These are phyloP conservation scores for Chionomys nivalis DNA, from an alignment of 2,113 vertebrate genomes.

Conservation along the genomic window DNA sequence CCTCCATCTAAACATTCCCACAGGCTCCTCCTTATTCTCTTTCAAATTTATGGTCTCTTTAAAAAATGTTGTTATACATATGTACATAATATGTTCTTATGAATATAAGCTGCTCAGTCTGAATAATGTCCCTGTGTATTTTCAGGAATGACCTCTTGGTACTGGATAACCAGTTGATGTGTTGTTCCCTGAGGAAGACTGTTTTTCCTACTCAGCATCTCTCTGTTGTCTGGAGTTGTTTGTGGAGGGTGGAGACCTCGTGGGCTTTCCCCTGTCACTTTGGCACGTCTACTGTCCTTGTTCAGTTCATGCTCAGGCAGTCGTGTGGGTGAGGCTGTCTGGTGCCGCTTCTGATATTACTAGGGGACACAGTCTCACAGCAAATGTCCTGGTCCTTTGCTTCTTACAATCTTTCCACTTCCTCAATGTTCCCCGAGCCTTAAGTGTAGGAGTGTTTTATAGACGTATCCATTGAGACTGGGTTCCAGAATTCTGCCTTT, in stretches of 20 bases:
- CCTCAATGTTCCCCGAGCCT: background rate
- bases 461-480: background rate
- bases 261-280: background rate
- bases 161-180: no score
- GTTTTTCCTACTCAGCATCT: background rate
- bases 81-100: background rate
- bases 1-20: background rate
- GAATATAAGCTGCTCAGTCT: background rate
- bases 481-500: background rate
- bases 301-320: background rate
- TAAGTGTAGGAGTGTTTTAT: background rate
- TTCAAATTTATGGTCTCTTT: background rate
- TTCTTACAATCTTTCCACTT: background rate
- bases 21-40: background rate
- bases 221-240: background rate
- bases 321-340: background rate
- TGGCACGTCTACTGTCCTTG: background rate
- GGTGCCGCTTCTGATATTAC: background rate
- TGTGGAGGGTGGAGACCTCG: background rate
- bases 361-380: background rate
- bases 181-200: background rate
- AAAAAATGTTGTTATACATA: background rate
- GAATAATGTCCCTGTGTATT: background rate
- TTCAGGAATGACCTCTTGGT: background rate
- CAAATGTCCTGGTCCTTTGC: background rate